Percentiles rank a stretch among this genome's conserved stretches.
These are phyloP conservation scores for Dromius quadrimaculatus DNA, from an alignment of 2,888 invertebrate genomes.

Conservation along the genomic window DNA sequence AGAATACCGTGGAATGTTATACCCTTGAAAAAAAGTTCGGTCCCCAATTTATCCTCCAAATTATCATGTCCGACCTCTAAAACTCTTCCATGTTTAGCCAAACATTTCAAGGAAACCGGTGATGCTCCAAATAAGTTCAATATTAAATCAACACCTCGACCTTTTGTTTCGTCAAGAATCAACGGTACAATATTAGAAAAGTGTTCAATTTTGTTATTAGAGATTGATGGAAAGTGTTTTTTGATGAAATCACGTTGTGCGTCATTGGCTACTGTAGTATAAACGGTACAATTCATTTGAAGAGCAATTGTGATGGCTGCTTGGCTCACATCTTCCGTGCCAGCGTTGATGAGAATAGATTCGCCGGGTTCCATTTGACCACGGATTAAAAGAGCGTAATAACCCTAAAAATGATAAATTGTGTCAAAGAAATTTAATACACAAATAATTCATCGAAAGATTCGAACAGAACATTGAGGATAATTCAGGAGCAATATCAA, in stretches of 20 bases:
- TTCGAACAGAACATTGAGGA: too few relatives aligned
- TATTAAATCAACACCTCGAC: slow-evolving; percentile 93
- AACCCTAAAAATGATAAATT: slow-evolving; percentile 74
- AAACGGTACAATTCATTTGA: slow-evolving; percentile 88
- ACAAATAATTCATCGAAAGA: too few relatives aligned
- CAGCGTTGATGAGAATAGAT: slow-evolving; percentile 92
- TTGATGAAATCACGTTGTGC: slow-evolving; percentile 91
- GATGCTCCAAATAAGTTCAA: slow-evolving; percentile 96
- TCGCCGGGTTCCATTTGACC: slow-evolving; percentile 89
- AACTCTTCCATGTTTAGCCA: slow-evolving; percentile 94
- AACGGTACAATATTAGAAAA: slow-evolving; percentile 93
- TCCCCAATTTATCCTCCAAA: slow-evolving; percentile 94
- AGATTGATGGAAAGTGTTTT: slow-evolving; percentile 86
- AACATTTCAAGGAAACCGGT: slow-evolving; percentile 91
- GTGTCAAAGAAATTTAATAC: too few relatives aligned
- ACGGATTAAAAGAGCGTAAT: slow-evolving; percentile 91
- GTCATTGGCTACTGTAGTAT: slow-evolving; percentile 90
- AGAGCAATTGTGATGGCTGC: slow-evolving; percentile 96
- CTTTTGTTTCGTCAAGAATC: slow-evolving; percentile 84
- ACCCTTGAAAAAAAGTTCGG: slow-evolving; percentile 96
- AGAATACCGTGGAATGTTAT: slow-evolving; percentile 97
- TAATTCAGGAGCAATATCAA: too few relatives aligned
- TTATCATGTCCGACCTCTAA: slow-evolving; percentile 99
- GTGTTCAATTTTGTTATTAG: slow-evolving; percentile 86
- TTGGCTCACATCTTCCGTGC: slow-evolving; percentile 96